Percentiles rank a stretch among this genome's conserved stretches.
Evolutionary conservation across 2,797 vertebrate species (phyloP).

Genomic region (Pygocentrus nattereri): DNA sequence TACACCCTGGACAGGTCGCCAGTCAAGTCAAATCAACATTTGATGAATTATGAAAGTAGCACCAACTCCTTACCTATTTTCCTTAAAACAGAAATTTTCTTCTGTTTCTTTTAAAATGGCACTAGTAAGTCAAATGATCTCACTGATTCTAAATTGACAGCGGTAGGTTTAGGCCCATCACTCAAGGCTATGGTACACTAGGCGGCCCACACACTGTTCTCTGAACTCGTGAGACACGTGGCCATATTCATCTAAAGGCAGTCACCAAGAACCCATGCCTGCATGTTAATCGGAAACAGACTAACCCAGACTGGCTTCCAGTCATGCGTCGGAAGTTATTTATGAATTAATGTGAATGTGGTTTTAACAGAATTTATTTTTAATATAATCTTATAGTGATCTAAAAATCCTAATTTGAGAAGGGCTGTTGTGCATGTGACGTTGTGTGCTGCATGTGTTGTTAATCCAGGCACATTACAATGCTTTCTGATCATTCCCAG

Average conservation of each 20-base stretch:
- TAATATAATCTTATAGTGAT: conserved; percentile 13
- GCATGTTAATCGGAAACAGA: conserved; percentile 5
- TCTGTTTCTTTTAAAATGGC: conserved; percentile 57
- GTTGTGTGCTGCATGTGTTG: conserved; percentile 1
- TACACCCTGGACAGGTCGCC: no score
- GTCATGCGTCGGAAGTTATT: conserved; percentile 63
- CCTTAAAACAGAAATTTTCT: conserved; percentile 3
- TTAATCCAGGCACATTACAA: conserved; percentile 25
- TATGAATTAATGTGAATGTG: conserved; percentile 73
- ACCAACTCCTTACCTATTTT: no score
- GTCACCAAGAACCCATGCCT: neutral
- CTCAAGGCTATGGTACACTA: conserved; percentile 62
- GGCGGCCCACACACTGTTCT: conserved; percentile 49
- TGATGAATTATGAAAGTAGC: neutral
- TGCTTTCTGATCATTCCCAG: conserved; percentile 24
- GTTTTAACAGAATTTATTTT: conserved; percentile 59
- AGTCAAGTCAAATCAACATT: neutral
- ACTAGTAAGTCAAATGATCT: conserved; percentile 64
- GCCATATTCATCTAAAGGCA: conserved; percentile 9
- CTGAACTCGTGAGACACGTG: conserved; percentile 62
- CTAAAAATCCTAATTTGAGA: neutral
- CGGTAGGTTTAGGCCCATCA: conserved; percentile 53
- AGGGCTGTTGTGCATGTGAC: neutral
- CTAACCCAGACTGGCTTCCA: conserved; percentile 48
- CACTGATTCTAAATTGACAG: conserved; percentile 58